phyloP scores from a whole-genome alignment of 2,113 vertebrate species.

The Alethe castanea region DNA sequence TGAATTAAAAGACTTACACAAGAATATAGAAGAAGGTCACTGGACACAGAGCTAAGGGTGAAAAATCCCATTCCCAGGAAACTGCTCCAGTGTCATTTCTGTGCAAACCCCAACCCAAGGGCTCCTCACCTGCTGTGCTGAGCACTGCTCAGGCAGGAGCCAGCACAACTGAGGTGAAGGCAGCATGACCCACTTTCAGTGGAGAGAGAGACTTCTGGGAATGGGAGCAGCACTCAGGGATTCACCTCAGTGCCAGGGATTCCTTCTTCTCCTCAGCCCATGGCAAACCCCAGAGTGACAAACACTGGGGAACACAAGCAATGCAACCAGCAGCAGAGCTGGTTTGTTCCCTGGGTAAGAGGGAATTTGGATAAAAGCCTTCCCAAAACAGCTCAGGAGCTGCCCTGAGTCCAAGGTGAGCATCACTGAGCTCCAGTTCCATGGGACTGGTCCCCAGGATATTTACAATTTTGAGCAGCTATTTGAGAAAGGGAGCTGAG shows the following conservation, averaged over 20 bases:
- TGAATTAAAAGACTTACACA: background rate
- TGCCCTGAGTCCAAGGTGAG: background rate
- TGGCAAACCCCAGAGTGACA: background rate
- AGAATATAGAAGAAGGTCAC: background rate
- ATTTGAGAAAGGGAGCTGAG: background rate
- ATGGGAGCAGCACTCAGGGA: background rate
- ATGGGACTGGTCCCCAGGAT: background rate
- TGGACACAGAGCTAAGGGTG: background rate
- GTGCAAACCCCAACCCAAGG: background rate
- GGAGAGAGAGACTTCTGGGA: background rate
- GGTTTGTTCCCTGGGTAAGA: rapidly evolving
- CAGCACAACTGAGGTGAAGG: background rate
- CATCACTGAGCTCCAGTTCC: background rate
- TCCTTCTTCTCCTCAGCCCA: background rate
- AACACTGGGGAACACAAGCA: background rate
- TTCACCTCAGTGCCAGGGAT: background rate
- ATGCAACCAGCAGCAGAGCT: rapidly evolving
- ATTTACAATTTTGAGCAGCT: conserved; percentile 29
- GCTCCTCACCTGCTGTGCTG: background rate
- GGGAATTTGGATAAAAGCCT: background rate
- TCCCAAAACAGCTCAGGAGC: background rate
- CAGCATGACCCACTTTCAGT: background rate
- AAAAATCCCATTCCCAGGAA: background rate
- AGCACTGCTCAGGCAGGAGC: background rate
- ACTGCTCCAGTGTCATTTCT: background rate